Evolutionary conservation across 1,140 invertebrate species (phyloP).

Genomic region (Portunus trituberculatus): DNA sequence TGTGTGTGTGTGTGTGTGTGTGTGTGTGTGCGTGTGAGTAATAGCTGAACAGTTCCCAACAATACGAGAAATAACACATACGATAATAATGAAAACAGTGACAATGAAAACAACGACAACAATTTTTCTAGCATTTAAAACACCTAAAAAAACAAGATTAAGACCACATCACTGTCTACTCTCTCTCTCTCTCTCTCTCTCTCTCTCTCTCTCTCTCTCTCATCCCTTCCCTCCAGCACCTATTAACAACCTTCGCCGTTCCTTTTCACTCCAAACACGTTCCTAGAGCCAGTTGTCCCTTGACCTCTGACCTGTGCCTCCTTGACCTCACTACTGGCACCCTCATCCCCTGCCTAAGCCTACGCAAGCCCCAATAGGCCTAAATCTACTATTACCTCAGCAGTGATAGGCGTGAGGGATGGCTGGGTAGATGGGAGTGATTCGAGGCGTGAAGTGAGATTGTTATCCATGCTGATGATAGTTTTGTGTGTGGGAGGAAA

Average conservation of each 20-base stretch:
- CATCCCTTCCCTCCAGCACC: not conserved
- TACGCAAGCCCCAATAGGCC: not conserved
- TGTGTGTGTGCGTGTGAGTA: not conserved
- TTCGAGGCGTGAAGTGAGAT: not conserved
- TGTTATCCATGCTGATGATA: not conserved
- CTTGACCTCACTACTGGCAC: not conserved
- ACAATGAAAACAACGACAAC: too few species aligned
- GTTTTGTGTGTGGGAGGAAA: not conserved
- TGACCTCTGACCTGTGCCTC: slow-evolving; percentile 36
- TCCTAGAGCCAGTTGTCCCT: slow-evolving; percentile 25
- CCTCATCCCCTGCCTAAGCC: not conserved
- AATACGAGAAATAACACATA: too few species aligned
- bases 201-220: not conserved
- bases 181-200: not conserved
- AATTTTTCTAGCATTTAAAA: too few species aligned
- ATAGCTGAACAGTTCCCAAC: too few species aligned
- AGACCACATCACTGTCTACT: not conserved
- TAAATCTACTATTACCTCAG: not conserved
- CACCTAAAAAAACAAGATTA: too few species aligned
- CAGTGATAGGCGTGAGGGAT: not conserved
- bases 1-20: slow-evolving; percentile 51
- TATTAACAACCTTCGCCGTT: not conserved
- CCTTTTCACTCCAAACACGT: not conserved
- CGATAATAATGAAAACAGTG: too few species aligned
- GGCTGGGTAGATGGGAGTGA: not conserved